Percentiles rank a stretch among this genome's conserved stretches.
Evolutionary conservation across 2,113 vertebrate genomes (phyloP).

Genomic region (Orycteropus afer): DNA sequence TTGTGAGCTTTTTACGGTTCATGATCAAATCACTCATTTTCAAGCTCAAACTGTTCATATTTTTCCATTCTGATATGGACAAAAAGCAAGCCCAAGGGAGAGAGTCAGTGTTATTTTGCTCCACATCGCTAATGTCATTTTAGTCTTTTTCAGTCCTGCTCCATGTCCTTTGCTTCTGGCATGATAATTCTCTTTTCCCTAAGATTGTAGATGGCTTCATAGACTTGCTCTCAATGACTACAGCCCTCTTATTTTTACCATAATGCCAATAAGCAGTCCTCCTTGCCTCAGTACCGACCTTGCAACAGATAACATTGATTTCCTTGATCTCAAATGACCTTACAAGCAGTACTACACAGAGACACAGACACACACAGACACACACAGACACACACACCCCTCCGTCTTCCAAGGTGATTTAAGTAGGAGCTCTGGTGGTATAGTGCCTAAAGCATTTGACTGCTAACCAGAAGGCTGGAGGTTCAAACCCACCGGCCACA

Average conservation of each 20-base stretch:
- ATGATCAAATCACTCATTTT: not conserved
- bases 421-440: no score
- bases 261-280: not conserved
- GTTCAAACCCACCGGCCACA: no score
- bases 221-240: not conserved
- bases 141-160: not conserved
- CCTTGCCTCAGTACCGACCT: not conserved
- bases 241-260: not conserved
- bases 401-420: not conserved
- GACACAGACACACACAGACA: not conserved
- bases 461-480: no score
- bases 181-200: not conserved
- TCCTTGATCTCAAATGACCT: constrained; percentile 1
- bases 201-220: not conserved
- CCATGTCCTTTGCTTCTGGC: not conserved
- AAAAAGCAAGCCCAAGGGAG: not conserved
- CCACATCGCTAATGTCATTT: not conserved
- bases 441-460: no score
- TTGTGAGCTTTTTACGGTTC: not conserved
- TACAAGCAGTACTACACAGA: not conserved
- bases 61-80: not conserved
- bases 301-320: not conserved
- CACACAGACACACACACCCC: not conserved
- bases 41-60: not conserved
- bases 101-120: not conserved